Percentiles rank a stretch among this genome's conserved stretches.
These are phyloP conservation scores for Dasypus novemcinctus DNA, from an alignment of 2,113 vertebrate species.

Conservation along the genomic window DNA sequence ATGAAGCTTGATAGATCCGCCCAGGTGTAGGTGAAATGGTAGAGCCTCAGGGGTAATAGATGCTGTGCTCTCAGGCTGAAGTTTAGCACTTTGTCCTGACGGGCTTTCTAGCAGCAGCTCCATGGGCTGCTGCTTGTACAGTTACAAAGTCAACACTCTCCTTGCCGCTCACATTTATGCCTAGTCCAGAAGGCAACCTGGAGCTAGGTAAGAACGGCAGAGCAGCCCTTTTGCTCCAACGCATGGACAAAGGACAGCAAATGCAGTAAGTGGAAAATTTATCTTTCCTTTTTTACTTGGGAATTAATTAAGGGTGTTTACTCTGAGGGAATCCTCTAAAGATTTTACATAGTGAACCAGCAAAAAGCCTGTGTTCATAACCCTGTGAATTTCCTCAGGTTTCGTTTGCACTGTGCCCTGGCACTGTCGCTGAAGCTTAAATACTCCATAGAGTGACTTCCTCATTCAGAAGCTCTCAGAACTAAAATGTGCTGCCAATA, in stretches of 20 bases:
- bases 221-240: constrained; percentile 67
- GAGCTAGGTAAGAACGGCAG: constrained; percentile 77
- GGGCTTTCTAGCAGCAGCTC: constrained; percentile 74
- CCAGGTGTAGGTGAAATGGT: constrained; percentile 88
- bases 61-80: constrained; percentile 81
- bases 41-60: constrained; percentile 82
- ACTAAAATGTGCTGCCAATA: constrained; percentile 65
- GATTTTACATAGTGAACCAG: constrained; percentile 75
- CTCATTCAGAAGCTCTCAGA: constrained; percentile 66
- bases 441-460: constrained; percentile 51
- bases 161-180: constrained; percentile 71
- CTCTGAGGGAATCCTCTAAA: constrained; percentile 81
- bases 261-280: constrained; percentile 83
- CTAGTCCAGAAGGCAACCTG: constrained; percentile 82
- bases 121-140: constrained; percentile 77
- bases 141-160: constrained; percentile 77
- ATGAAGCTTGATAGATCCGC: constrained; percentile 85
- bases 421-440: constrained; percentile 65
- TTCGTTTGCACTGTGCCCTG: constrained; percentile 70
- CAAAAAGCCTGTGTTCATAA: constrained; percentile 73
- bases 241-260: constrained; percentile 77
- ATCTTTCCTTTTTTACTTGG: constrained; percentile 76
- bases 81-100: constrained; percentile 79
- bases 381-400: constrained; percentile 71
- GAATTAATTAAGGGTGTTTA: constrained; percentile 84